phyloP scores from a whole-genome alignment of 2,888 invertebrate species.

The Siphlonurus alternatus region DNA sequence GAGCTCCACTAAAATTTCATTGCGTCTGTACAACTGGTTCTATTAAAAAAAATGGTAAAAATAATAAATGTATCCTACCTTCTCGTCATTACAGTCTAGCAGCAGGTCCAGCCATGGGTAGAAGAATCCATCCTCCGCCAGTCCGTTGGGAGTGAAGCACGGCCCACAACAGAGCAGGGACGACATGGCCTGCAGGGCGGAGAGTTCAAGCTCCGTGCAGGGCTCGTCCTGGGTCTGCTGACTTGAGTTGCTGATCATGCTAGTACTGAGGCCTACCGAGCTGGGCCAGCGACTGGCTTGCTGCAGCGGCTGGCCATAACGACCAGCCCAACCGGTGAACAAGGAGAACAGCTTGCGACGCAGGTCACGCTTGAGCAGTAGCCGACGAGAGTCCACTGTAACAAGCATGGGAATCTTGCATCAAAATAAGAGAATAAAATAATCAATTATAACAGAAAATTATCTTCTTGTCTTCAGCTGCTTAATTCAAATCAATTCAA shows the following conservation, averaged over 20 bases:
- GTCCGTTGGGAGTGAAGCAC: constrained; percentile 69
- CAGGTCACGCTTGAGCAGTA: constrained; percentile 71
- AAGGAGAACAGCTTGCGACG: constrained; percentile 76
- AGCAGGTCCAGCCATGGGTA: constrained; percentile 90
- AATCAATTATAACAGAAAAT: no score
- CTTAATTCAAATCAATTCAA: not conserved
- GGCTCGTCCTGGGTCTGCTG: constrained; percentile 20
- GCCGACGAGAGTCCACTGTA: constrained; percentile 72
- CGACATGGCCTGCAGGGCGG: constrained; percentile 80
- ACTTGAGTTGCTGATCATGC: constrained; percentile 28
- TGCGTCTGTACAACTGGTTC: no score
- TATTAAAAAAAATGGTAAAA: no score
- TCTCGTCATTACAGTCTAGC: constrained; percentile 71
- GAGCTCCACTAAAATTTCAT: no score
- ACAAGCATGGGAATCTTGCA: no score
- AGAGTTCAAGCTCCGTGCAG: constrained; percentile 42
- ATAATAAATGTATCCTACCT: no score
- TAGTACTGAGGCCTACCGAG: constrained; percentile 23
- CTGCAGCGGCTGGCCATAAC: constrained; percentile 13
- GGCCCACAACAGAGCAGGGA: constrained; percentile 91
- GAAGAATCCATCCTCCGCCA: constrained; percentile 73
- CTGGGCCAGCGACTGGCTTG: constrained; percentile 9
- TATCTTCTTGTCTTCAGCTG: no score
- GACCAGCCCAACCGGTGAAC: constrained; percentile 69
- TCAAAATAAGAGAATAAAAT: not conserved